Evolutionary conservation across 2,797 vertebrate genomes (phyloP).

Genomic region (Rhyacichthys aspro): DNA sequence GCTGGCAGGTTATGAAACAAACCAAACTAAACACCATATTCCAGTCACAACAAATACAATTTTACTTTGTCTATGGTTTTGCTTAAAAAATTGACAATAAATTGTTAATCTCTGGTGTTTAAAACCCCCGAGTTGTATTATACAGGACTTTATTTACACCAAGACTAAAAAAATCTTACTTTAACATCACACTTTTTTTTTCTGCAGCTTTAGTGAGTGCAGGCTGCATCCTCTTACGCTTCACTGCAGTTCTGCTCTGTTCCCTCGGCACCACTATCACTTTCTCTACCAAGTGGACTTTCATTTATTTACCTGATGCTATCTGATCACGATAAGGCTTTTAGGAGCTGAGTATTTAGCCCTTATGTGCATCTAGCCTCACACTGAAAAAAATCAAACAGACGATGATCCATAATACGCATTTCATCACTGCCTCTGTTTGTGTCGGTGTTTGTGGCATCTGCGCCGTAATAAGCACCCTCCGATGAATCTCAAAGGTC

Average conservation of each 20-base stretch:
- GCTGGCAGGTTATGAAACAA: no score
- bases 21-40: no score
- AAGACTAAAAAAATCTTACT: no score
- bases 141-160: no score
- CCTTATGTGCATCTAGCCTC: slow-evolving; percentile 5
- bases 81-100: no score
- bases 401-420: not conserved
- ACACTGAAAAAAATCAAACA: slow-evolving; percentile 7
- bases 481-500: slow-evolving; percentile 4
- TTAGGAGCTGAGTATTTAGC: slow-evolving; percentile 16
- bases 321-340: slow-evolving; percentile 41
- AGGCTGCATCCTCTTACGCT: slow-evolving; percentile 2
- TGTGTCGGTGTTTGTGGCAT: not conserved
- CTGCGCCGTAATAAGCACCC: no score
- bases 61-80: no score
- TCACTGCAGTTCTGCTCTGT: slow-evolving; percentile 13
- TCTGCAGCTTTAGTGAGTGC: not conserved
- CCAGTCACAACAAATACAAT: no score
- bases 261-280: slow-evolving; percentile 22
- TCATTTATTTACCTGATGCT: slow-evolving; percentile 27
- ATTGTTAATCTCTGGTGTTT: no score
- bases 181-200: no score
- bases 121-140: no score
- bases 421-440: slow-evolving; percentile 20
- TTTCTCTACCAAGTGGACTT: slow-evolving; percentile 9